Percentiles rank a stretch among this genome's conserved stretches.
Evolutionary conservation across 2,888 invertebrate species (phyloP).

Genomic region (Oligia latruncula): DNA sequence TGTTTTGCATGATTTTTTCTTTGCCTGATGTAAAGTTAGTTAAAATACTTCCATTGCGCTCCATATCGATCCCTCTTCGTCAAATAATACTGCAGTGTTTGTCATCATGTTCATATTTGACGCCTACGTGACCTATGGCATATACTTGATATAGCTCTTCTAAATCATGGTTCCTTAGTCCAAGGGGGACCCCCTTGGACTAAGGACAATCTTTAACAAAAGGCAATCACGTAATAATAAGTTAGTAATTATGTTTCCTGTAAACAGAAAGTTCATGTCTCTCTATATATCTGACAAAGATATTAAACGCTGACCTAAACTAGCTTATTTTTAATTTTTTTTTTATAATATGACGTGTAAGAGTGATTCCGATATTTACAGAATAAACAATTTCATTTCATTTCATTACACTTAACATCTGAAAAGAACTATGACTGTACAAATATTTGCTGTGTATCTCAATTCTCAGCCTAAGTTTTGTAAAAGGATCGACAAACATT

Average conservation of each 20-base stretch:
- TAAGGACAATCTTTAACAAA: too few species aligned
- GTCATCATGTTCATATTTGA: neutral
- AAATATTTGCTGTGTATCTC: neutral
- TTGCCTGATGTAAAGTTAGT: neutral
- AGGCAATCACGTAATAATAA: neutral
- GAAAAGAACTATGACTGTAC: neutral
- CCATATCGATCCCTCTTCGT: neutral
- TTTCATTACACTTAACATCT: neutral
- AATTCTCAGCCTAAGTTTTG: neutral
- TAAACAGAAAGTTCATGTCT: neutral
- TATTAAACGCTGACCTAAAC: neutral
- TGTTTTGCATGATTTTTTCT: too few species aligned
- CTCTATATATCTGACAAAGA: neutral
- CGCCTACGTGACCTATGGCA: constrained; percentile 52
- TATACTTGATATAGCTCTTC: neutral
- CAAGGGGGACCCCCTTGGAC: too few species aligned
- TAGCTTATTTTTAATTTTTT: neutral
- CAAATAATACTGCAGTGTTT: neutral
- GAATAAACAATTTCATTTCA: neutral
- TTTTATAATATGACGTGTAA: neutral
- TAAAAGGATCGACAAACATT: neutral
- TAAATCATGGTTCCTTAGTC: constrained; percentile 16
- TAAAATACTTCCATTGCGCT: neutral
- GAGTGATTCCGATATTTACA: neutral
- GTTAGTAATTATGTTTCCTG: neutral